Evolutionary conservation across 2,888 invertebrate genomes (phyloP).

Genomic region (Bugulina stolonifera): DNA sequence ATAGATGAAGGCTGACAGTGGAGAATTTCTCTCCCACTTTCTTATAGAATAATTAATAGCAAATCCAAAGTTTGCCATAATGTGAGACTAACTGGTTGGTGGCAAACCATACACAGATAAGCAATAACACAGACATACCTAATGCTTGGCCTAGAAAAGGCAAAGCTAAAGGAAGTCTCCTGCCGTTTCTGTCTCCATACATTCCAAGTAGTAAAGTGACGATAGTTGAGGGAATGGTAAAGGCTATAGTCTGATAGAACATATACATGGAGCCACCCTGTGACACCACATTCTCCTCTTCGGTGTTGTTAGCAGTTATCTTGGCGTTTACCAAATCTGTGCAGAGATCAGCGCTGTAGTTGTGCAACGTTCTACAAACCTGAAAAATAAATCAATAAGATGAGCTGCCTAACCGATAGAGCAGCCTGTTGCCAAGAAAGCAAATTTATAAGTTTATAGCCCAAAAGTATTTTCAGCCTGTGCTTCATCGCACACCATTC

Average conservation of each 20-base stretch:
- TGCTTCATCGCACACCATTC: too few relatives aligned
- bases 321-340: neutral
- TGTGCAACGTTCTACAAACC: conserved; percentile 2
- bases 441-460: too few relatives aligned
- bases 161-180: neutral
- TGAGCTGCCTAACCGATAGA: too few relatives aligned
- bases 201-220: conserved; percentile 6
- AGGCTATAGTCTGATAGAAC: conserved; percentile 26
- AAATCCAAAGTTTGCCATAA: too few relatives aligned
- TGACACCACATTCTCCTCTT: conserved; percentile 4
- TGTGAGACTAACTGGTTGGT: too few relatives aligned
- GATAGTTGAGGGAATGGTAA: conserved; percentile 14
- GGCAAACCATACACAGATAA: too few relatives aligned
- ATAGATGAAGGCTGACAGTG: too few relatives aligned
- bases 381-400: neutral
- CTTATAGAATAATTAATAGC: too few relatives aligned
- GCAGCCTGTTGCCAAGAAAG: too few relatives aligned
- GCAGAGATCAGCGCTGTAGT: neutral
- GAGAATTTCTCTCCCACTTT: too few relatives aligned
- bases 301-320: neutral
- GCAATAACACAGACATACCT: neutral
- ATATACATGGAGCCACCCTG: neutral
- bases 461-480: too few relatives aligned
- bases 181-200: conserved; percentile 8
- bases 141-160: conserved; percentile 1